Percentiles rank a stretch among this genome's conserved stretches.
phyloP scores from a whole-genome alignment of 2,888 invertebrate species.

The Achlya flavicornis region DNA sequence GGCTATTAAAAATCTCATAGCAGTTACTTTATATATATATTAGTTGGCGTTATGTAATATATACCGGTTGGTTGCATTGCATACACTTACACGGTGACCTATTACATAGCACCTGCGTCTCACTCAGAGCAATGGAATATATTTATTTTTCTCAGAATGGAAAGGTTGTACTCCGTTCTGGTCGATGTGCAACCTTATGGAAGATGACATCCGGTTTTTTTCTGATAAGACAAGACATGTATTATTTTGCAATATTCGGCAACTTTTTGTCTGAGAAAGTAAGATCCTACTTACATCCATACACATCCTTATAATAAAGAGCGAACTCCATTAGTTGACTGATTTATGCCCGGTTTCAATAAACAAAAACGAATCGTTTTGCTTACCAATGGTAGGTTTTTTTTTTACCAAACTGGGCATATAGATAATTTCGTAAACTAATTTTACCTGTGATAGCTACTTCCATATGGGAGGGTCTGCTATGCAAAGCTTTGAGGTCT shows the following conservation, averaged over 20 bases:
- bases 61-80: slow-evolving; percentile 40
- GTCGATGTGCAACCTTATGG: not conserved
- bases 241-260: not conserved
- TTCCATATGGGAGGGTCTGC: too few species aligned
- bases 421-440: too few species aligned
- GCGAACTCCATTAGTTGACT: too few species aligned
- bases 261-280: not conserved
- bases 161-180: not conserved
- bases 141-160: slow-evolving; percentile 15
- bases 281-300: too few species aligned
- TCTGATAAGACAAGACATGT: too few species aligned
- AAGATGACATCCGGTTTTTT: not conserved
- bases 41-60: slow-evolving; percentile 38
- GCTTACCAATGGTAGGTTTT: too few species aligned
- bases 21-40: slow-evolving; percentile 14
- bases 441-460: too few species aligned
- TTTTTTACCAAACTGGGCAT: too few species aligned
- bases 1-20: not conserved
- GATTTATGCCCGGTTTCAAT: too few species aligned
- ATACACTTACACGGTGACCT: slow-evolving; percentile 22
- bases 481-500: too few species aligned
- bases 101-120: slow-evolving; percentile 19
- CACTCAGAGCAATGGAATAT: not conserved
- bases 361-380: too few species aligned
- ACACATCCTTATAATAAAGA: too few species aligned